These are phyloP conservation scores for Dreissena rostriformis DNA, from an alignment of 1,140 invertebrate species.

Conservation along the genomic window DNA sequence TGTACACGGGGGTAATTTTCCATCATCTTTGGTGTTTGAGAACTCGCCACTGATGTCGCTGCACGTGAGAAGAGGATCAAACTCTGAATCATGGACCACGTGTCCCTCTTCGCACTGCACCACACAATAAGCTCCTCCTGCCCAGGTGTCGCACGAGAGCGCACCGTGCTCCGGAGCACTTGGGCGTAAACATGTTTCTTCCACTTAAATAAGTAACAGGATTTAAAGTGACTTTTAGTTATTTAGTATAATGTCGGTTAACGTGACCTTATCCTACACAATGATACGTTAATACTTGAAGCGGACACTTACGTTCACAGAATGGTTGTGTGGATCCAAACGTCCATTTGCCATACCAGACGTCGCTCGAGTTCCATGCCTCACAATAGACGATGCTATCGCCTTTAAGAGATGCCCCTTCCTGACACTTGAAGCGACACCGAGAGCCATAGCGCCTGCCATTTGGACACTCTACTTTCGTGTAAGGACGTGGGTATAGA, in stretches of 20 bases:
- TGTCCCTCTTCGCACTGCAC: constrained; percentile 5
- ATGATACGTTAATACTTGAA: background rate
- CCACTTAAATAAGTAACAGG: background rate
- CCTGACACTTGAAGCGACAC: constrained; percentile 1
- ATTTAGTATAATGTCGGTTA: no score
- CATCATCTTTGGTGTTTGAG: background rate
- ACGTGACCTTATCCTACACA: background rate
- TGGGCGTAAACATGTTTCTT: background rate
- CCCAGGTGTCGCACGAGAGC: constrained; percentile 21
- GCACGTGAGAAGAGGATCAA: background rate
- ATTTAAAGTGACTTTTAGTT: background rate
- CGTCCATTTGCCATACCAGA: constrained; percentile 1
- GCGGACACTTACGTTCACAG: constrained; percentile 19
- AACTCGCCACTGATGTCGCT: background rate
- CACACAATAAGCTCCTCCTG: constrained; percentile 5
- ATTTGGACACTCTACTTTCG: background rate
- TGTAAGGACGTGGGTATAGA: background rate
- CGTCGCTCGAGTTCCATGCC: background rate
- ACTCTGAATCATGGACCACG: background rate
- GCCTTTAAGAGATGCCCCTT: background rate
- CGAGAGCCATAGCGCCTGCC: constrained; percentile 5
- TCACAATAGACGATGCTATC: background rate
- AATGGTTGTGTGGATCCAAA: constrained; percentile 22
- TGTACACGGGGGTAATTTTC: background rate
- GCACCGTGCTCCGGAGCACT: background rate